Percentiles rank a stretch among this genome's conserved stretches.
Conservation (phyloP, 2,888 invertebrate genomes). For the Patella caerulea region DNA sequence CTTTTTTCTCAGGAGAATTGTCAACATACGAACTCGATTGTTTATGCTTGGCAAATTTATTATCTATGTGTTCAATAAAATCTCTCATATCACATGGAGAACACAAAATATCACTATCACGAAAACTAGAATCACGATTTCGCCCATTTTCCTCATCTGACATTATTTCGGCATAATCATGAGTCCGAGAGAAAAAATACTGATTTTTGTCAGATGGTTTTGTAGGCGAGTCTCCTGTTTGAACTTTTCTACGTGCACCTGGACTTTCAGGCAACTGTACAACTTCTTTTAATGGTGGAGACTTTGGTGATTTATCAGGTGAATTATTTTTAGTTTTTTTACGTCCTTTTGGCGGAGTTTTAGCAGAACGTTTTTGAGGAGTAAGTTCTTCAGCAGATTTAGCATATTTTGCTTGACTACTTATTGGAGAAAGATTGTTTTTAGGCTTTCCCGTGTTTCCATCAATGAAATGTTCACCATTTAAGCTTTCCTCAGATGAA, state of each 20-base stretch:
- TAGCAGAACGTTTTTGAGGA: slow-evolving; percentile 49
- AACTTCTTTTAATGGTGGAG: neutral
- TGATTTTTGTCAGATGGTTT: slow-evolving; percentile 21
- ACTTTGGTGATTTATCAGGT: neutral
- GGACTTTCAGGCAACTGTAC: slow-evolving; percentile 49
- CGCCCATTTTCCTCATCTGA: slow-evolving; percentile 43
- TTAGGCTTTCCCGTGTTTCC: slow-evolving; percentile 19
- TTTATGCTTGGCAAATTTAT: slow-evolving; percentile 23
- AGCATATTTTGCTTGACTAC: slow-evolving; percentile 25
- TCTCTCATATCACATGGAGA: slow-evolving; percentile 42
- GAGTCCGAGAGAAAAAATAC: slow-evolving; percentile 53
- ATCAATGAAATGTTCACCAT: neutral
- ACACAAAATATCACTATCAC: slow-evolving; percentile 21
- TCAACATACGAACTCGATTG: neutral
- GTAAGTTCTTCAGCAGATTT: slow-evolving; percentile 40
- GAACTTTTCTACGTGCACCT: slow-evolving; percentile 42
- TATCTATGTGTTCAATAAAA: slow-evolving; percentile 39
- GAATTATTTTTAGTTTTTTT: slow-evolving; percentile 45
- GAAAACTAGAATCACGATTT: slow-evolving; percentile 4
- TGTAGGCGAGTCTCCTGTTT: neutral
- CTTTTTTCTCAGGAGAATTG: neutral
- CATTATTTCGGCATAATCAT: slow-evolving; percentile 64
- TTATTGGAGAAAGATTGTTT: slow-evolving; percentile 23
- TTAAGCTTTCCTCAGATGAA: slow-evolving; percentile 12
- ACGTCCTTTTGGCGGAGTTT: slow-evolving; percentile 49